phyloP scores from a whole-genome alignment of 2,797 vertebrate species.

The Epinephelus malabaricus region DNA sequence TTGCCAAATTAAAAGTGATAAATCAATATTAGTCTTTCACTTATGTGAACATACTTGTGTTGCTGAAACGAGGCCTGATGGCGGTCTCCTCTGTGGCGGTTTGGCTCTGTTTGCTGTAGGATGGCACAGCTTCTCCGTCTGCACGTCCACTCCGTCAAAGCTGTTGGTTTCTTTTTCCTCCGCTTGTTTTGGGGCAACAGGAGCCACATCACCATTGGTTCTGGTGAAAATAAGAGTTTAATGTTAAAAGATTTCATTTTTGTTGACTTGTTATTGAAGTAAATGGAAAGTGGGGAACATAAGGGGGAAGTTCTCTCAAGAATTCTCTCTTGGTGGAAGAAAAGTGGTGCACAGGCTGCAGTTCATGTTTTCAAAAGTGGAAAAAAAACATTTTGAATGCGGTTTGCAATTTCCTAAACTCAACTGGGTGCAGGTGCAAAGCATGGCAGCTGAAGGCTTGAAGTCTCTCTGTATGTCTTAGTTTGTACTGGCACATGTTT shows the following conservation, averaged over 20 bases:
- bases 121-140: constrained; percentile 85
- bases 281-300: not conserved
- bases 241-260: not conserved
- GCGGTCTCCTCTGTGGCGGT: constrained; percentile 86
- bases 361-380: not conserved
- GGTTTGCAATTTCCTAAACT: constrained; percentile 35
- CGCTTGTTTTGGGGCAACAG: constrained; percentile 59
- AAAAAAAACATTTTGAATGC: not conserved
- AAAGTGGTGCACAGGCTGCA: not conserved
- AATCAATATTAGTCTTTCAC: not conserved
- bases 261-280: not conserved
- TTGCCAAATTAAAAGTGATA: not conserved
- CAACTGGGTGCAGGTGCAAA: constrained; percentile 47
- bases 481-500: constrained; percentile 6
- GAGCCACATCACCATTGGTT: constrained; percentile 70
- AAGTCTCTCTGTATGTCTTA: not conserved
- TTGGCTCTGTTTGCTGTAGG: constrained; percentile 89
- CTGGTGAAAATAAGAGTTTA: constrained; percentile 36
- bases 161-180: constrained; percentile 68
- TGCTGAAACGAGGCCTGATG: constrained; percentile 65
- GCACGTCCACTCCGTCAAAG: constrained; percentile 82
- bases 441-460: constrained; percentile 1
- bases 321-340: not conserved
- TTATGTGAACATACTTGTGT: constrained; percentile 46
- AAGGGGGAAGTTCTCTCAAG: not conserved